phyloP scores from a whole-genome alignment of 2,113 vertebrate species.

The Indicator indicator region DNA sequence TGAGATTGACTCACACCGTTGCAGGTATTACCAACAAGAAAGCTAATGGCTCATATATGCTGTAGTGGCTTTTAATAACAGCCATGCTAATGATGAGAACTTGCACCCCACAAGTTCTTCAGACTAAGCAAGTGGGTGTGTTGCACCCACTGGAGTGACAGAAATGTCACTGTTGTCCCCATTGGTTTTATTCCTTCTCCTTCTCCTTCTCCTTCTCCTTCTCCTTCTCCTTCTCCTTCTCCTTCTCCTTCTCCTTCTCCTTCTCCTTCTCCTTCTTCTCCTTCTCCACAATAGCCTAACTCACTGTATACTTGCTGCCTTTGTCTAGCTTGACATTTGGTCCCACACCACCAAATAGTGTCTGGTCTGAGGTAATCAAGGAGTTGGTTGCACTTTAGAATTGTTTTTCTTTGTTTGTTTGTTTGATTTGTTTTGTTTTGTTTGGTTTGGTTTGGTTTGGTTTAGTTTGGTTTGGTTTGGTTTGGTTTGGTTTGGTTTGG shows the following conservation, averaged over 20 bases:
- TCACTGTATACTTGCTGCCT: conserved; percentile 22
- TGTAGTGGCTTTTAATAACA: neutral
- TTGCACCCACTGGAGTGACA: conserved; percentile 41
- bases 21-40: neutral
- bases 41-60: neutral
- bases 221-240: too few species aligned
- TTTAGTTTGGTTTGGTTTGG: too few species aligned
- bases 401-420: too few species aligned
- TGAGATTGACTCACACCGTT: conserved; percentile 1
- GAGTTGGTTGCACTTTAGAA: neutral
- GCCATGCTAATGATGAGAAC: accelerated
- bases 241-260: too few species aligned
- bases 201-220: neutral
- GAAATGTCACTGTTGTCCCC: conserved; percentile 60
- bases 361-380: conserved; percentile 12
- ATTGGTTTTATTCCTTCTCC: neutral
- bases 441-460: too few species aligned
- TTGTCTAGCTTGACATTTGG: conserved; percentile 66
- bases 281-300: conserved; percentile 31
- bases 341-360: neutral
- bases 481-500: too few species aligned
- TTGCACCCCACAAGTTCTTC: neutral
- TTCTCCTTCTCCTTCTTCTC: too few species aligned
- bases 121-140: conserved; percentile 27
- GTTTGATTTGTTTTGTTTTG: too few species aligned